phyloP scores from a whole-genome alignment of 2,113 vertebrate genomes.

The Chlamydotis undulata region DNA sequence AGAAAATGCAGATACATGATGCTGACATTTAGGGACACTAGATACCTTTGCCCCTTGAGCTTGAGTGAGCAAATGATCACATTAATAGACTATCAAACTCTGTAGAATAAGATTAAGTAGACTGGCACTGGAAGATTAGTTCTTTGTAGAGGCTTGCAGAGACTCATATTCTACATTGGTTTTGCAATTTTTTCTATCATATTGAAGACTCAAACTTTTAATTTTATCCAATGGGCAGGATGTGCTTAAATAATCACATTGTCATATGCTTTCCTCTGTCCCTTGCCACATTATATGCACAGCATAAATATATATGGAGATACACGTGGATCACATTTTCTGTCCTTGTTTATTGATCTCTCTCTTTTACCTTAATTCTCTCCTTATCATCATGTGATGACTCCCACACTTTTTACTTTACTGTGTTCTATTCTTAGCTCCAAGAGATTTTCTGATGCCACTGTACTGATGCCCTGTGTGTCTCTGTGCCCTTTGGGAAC shows the following conservation, averaged over 20 bases:
- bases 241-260: background rate
- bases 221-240: background rate
- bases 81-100: conserved; percentile 15
- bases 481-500: background rate
- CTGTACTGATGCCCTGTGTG: background rate
- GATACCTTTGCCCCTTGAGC: background rate
- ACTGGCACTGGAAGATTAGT: background rate
- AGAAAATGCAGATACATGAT: background rate
- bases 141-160: background rate
- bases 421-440: background rate
- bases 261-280: background rate
- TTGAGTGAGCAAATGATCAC: background rate
- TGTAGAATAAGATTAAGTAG: background rate
- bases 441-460: background rate
- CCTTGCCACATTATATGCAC: background rate
- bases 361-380: background rate
- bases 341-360: background rate
- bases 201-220: background rate
- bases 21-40: background rate
- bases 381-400: background rate
- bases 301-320: background rate
- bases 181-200: background rate
- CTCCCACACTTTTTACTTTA: background rate
- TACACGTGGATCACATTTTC: fast-evolving
- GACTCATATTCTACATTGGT: background rate